Conservation (phyloP, 2,113 vertebrate genomes). For the Myotis davidii region DNA sequence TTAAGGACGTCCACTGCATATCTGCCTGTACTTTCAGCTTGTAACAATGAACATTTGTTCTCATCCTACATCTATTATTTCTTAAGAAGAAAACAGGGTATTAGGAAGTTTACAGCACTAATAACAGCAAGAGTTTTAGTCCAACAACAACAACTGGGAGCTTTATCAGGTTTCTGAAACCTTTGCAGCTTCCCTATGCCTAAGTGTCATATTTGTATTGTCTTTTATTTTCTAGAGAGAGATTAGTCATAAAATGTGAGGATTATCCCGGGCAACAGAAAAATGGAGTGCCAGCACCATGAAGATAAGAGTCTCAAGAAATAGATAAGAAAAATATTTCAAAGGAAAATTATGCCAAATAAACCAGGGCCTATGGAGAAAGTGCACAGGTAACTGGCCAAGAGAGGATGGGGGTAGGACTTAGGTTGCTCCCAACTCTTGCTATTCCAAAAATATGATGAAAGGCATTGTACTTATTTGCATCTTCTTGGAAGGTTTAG, state of each 20-base stretch:
- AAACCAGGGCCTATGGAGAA: background rate
- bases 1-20: background rate
- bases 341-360: background rate
- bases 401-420: background rate
- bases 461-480: background rate
- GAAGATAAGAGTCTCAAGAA: background rate
- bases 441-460: background rate
- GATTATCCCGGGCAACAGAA: background rate
- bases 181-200: background rate
- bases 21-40: background rate
- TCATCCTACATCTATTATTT: background rate
- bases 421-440: background rate
- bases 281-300: background rate
- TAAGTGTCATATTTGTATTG: background rate
- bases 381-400: background rate
- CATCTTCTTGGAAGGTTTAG: background rate
- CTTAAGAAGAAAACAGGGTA: background rate
- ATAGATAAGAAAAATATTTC: background rate
- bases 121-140: background rate
- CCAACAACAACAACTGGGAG: background rate
- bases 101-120: background rate
- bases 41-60: background rate
- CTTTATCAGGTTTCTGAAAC: background rate
- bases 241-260: background rate
- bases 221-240: constrained; percentile 5